These are phyloP conservation scores for Cliona cf. orientalis DNA, from an alignment of 37 sponge, comb jelly and placozoan genomes.

Conservation along the genomic window DNA sequence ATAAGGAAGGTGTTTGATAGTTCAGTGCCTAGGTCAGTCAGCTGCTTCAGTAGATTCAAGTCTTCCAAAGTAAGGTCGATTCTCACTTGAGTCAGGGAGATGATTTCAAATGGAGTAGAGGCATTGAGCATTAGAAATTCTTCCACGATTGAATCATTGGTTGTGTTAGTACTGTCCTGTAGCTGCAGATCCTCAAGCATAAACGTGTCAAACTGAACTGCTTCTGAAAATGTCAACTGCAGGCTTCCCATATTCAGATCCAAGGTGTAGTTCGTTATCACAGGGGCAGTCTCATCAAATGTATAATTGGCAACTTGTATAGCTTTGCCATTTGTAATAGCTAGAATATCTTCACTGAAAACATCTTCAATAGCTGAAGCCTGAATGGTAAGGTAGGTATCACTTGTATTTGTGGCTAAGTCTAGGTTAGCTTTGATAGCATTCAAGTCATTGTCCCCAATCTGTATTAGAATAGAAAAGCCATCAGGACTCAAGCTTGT, in stretches of 20 bases:
- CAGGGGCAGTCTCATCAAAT: conserved; percentile 64
- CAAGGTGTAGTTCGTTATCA: conserved; percentile 64
- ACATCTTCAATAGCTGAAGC: conserved; percentile 80
- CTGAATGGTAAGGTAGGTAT: conserved; percentile 69
- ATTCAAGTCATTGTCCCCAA: conserved; percentile 73
- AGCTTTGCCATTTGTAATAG: conserved; percentile 82
- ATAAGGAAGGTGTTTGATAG: conserved; percentile 54
- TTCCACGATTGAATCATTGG: neutral
- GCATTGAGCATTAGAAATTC: conserved; percentile 26
- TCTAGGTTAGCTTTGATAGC: conserved; percentile 50
- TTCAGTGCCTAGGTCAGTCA: conserved; percentile 34
- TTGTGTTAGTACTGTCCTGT: conserved; percentile 35
- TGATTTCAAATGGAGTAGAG: neutral
- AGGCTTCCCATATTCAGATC: conserved; percentile 63
- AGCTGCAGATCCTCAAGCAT: conserved; percentile 23
- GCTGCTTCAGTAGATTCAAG: conserved; percentile 57
- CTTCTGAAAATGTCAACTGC: conserved; percentile 72
- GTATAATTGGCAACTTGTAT: conserved; percentile 34
- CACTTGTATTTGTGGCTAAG: conserved; percentile 50
- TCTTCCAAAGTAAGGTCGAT: conserved; percentile 54
- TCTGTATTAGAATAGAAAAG: conserved; percentile 42
- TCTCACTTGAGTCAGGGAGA: conserved; percentile 23
- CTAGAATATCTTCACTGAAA: conserved; percentile 69
- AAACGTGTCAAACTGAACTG: conserved; percentile 51
- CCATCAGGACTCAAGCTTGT: conserved; percentile 57